Percentiles rank a stretch among this genome's conserved stretches.
Evolutionary conservation across 2,113 vertebrate species (phyloP).

Genomic region (Atherinomorus stipes): DNA sequence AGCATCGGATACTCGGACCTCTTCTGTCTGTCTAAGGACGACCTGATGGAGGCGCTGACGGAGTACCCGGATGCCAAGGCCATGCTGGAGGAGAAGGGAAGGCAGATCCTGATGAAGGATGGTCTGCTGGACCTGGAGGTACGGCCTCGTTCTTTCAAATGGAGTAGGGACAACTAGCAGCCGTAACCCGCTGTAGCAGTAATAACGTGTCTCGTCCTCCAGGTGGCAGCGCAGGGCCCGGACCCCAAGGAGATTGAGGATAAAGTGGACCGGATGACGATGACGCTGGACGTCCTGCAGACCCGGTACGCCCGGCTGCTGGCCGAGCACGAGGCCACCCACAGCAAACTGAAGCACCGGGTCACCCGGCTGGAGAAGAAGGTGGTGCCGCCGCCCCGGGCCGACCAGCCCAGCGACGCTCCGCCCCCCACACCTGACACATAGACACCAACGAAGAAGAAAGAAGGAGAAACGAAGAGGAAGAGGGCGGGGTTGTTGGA

Average conservation of each 20-base stretch:
- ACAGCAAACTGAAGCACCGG: slow-evolving; percentile 91
- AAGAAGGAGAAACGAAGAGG: slow-evolving; percentile 36
- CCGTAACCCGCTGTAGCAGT: not conserved
- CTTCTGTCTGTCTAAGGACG: slow-evolving; percentile 96
- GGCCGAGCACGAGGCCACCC: slow-evolving; percentile 89
- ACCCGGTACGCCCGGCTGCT: slow-evolving; percentile 90
- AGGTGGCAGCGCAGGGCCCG: slow-evolving; percentile 88
- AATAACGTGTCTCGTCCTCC: slow-evolving; percentile 60
- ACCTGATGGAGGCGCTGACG: slow-evolving; percentile 96
- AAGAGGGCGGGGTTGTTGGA: no score
- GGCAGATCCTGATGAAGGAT: slow-evolving; percentile 97
- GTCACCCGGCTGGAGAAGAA: slow-evolving; percentile 89
- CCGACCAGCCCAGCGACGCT: slow-evolving; percentile 20
- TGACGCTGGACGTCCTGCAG: slow-evolving; percentile 87
- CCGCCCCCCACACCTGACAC: slow-evolving; percentile 41
- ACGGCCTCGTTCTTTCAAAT: accelerated
- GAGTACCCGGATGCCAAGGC: slow-evolving; percentile 97
- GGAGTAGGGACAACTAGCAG: not conserved
- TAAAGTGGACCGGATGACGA: slow-evolving; percentile 88
- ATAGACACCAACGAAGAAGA: slow-evolving; percentile 24
- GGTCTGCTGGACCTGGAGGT: slow-evolving; percentile 91
- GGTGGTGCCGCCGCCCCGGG: slow-evolving; percentile 67
- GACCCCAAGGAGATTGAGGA: slow-evolving; percentile 95
- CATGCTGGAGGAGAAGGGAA: slow-evolving; percentile 97
- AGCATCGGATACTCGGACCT: slow-evolving; percentile 97